Conservation (phyloP, 2,113 vertebrate genomes). For the Lonchura striata region DNA sequence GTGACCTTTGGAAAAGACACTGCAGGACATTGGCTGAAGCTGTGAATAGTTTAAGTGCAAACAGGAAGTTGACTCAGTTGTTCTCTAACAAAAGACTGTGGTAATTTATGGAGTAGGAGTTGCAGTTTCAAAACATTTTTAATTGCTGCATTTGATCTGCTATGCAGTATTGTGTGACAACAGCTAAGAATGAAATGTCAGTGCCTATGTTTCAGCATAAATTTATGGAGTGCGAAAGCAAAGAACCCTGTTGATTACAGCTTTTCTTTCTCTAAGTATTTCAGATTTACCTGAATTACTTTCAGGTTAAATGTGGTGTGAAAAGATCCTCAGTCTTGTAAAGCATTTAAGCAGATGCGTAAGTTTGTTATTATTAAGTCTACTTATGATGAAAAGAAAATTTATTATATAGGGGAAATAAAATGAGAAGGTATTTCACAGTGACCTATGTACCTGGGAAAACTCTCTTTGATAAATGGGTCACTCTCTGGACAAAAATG, state of each 20-base stretch:
- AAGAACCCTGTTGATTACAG: conserved; percentile 21
- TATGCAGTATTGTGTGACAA: conserved; percentile 45
- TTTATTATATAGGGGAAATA: not conserved
- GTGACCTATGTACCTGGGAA: not conserved
- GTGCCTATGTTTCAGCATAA: not conserved
- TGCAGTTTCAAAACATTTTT: conserved; percentile 55
- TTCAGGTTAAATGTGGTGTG: not conserved
- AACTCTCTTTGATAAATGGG: not conserved
- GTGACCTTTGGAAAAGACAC: conserved; percentile 72
- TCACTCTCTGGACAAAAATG: not conserved
- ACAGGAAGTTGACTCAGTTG: conserved; percentile 59
- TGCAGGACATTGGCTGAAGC: conserved; percentile 56
- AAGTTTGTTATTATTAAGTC: not conserved
- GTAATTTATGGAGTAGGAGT: conserved; percentile 45
- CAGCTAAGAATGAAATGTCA: conserved; percentile 50
- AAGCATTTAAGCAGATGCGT: not conserved
- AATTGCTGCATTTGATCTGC: conserved; percentile 53
- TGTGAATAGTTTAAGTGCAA: conserved; percentile 58
- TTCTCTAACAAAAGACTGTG: conserved; percentile 50
- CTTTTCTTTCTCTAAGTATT: conserved; percentile 19
- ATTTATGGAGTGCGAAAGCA: conserved; percentile 35
- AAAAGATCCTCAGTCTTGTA: not conserved
- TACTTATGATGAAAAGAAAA: not conserved
- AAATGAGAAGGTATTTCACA: not conserved
- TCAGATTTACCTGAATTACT: conserved; percentile 1